Evolutionary conservation across 2,888 invertebrate species (phyloP).

Genomic region (Nomada ruficornis): DNA sequence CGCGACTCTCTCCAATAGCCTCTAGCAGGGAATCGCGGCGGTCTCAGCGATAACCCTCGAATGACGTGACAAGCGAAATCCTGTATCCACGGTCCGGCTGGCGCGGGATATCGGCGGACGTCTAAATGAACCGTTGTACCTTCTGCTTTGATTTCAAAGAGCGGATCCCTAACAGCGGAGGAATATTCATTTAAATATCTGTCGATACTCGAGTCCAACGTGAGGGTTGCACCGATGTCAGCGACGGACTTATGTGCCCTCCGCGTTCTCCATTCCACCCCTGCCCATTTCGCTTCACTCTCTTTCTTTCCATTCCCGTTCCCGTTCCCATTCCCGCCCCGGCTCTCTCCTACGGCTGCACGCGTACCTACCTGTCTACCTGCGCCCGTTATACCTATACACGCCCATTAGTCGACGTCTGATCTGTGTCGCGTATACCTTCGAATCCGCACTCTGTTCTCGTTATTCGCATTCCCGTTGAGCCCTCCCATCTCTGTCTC

Average conservation of each 20-base stretch:
- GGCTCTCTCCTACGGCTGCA: constrained; percentile 30
- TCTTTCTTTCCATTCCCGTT: neutral
- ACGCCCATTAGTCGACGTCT: constrained; percentile 58
- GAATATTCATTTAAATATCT: constrained; percentile 84
- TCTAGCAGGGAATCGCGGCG: constrained; percentile 57
- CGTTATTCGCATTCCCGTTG: constrained; percentile 30
- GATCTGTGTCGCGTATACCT: constrained; percentile 69
- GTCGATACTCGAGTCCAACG: constrained; percentile 80
- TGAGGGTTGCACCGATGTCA: constrained; percentile 67
- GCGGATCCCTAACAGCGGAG: constrained; percentile 77
- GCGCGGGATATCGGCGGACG: constrained; percentile 74
- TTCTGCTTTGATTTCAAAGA: constrained; percentile 82
- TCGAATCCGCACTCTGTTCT: constrained; percentile 62
- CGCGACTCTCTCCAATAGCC: constrained; percentile 53
- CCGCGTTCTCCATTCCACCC: constrained; percentile 49
- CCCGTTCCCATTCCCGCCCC: constrained; percentile 22
- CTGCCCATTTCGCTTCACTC: neutral
- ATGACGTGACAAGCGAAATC: constrained; percentile 80
- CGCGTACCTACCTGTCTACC: constrained; percentile 57
- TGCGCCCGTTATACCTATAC: constrained; percentile 51
- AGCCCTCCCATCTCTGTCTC: neutral
- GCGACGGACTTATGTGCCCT: constrained; percentile 72
- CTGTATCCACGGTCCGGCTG: constrained; percentile 71
- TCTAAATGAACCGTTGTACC: constrained; percentile 79
- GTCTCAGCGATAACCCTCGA: constrained; percentile 67